These are phyloP conservation scores for Ceratina australensis DNA, from an alignment of 1,140 invertebrate genomes.

Conservation along the genomic window DNA sequence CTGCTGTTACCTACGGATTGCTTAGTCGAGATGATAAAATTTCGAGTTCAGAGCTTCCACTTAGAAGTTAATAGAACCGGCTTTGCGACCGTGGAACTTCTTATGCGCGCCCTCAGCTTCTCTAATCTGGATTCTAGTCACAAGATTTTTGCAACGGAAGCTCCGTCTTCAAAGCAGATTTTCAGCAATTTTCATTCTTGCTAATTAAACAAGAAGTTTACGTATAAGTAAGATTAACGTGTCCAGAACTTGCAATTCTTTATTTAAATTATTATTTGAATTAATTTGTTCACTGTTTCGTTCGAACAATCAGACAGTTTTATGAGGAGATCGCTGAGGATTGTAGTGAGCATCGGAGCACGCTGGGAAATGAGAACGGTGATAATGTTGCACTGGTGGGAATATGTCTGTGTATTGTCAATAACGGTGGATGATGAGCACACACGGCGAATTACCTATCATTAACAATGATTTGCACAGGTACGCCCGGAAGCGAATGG, in stretches of 20 bases:
- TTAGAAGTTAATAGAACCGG: neutral
- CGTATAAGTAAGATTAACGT: no score
- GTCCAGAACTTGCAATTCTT: no score
- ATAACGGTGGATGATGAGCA: conserved; percentile 56
- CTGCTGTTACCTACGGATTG: no score
- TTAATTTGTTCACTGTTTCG: no score
- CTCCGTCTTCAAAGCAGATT: neutral
- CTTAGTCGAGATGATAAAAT: neutral
- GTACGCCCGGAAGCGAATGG: conserved; percentile 43
- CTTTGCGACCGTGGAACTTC: neutral
- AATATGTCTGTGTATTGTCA: conserved; percentile 55
- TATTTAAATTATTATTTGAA: no score
- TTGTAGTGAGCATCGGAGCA: conserved; percentile 8
- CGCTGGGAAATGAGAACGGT: conserved; percentile 9
- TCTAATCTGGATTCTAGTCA: neutral
- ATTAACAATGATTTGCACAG: conserved; percentile 62
- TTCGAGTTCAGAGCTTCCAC: neutral
- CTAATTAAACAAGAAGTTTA: no score
- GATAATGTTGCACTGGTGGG: conserved; percentile 53
- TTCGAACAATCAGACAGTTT: no score
- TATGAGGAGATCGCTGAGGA: neutral
- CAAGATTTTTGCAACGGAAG: neutral
- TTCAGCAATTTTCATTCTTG: neutral
- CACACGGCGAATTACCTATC: conserved; percentile 29
- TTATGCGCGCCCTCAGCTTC: neutral